Evolutionary conservation across 2,888 invertebrate genomes (phyloP), one percentile per base, ranked within the genome.

Genomic region (Zaprionus bogoriensis): DNA sequence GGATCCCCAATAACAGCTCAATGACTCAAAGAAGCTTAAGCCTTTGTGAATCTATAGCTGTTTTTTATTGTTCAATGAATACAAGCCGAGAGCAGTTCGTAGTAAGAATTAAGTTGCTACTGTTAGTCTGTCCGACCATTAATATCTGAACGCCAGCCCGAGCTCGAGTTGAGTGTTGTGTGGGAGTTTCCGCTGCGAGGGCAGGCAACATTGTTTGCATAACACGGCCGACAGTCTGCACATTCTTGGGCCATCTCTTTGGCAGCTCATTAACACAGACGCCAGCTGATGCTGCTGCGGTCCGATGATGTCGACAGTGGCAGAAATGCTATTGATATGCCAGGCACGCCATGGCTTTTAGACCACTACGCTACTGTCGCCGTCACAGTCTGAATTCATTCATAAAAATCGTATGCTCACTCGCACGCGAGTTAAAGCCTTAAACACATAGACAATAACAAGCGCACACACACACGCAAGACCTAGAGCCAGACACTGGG

Each of bases 341-440:
- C 38, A 53, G 61, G 51, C 82, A 81, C 79, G 76, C 62, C 39
- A 57, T 32, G 44, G 38, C 54, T 59, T 64, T 67, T 41, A 50
- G 44, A 68, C 55, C 73, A 57, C 59, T n/a, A 59, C 28, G 42
- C 41, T 47, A 50, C 32, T 36, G 50, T 44, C 12, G 68, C 20
- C 39, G 36, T 14, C 45, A 22, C 17, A n/a, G 52, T 19, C 41
- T 54, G 55, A 63, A 28, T 85, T 85, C 80, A 80, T 80, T 80
- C 80, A 80, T 79, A 82, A 80, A 84, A 82, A 69, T 82, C 73
- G 23, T 67, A 71, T 66, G 65, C 54, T 73, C 47, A 45, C 69
- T 53, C 47, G 59, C 45, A 20, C 58, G 45, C 25, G 30, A 42
- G 64, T 64, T 70, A 61, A 62, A 75, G 70, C 48, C 68, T 67